Percentiles rank a stretch among this genome's conserved stretches.
Evolutionary conservation across 2,888 invertebrate species (phyloP).

Genomic region (Polylopha cassiicola): DNA sequence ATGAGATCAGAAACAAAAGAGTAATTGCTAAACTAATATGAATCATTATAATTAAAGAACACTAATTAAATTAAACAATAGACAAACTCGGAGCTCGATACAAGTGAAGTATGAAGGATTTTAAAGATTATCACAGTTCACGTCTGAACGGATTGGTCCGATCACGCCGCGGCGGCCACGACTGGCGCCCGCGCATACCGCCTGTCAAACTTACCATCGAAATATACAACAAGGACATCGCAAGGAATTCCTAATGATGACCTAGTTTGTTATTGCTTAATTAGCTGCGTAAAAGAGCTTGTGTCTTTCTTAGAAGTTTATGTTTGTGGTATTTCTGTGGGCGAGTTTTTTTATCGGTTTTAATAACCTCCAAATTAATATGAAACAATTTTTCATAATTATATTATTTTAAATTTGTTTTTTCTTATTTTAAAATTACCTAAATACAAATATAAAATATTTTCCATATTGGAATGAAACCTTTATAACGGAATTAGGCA

Average conservation of each 20-base stretch:
- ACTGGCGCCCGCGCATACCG: slow-evolving; percentile 65
- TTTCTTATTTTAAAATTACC: slow-evolving; percentile 3
- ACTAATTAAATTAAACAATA: slow-evolving; percentile 34
- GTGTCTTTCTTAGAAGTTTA: too few relatives aligned
- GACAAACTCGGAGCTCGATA: slow-evolving; percentile 26
- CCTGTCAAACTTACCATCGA: slow-evolving; percentile 67
- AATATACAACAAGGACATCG: slow-evolving; percentile 59
- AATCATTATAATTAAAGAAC: too few relatives aligned
- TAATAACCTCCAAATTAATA: too few relatives aligned
- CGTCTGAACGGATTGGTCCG: slow-evolving; percentile 38
- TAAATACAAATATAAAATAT: too few relatives aligned
- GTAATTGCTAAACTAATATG: too few relatives aligned
- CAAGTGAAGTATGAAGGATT: slow-evolving; percentile 26
- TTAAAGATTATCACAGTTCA: slow-evolving; percentile 37
- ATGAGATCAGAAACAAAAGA: too few relatives aligned
- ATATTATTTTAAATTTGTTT: not conserved
- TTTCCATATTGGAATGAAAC: too few relatives aligned
- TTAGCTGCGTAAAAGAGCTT: too few relatives aligned
- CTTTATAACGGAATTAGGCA: too few relatives aligned
- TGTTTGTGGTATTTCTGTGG: too few relatives aligned
- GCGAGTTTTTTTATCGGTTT: too few relatives aligned
- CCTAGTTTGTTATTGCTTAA: slow-evolving; percentile 9
- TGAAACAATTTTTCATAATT: too few relatives aligned
- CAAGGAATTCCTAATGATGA: slow-evolving; percentile 32
- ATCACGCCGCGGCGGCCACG: slow-evolving; percentile 65